These are phyloP conservation scores for Spodoptera litura DNA, from an alignment of 1,140 invertebrate genomes.

Conservation along the genomic window DNA sequence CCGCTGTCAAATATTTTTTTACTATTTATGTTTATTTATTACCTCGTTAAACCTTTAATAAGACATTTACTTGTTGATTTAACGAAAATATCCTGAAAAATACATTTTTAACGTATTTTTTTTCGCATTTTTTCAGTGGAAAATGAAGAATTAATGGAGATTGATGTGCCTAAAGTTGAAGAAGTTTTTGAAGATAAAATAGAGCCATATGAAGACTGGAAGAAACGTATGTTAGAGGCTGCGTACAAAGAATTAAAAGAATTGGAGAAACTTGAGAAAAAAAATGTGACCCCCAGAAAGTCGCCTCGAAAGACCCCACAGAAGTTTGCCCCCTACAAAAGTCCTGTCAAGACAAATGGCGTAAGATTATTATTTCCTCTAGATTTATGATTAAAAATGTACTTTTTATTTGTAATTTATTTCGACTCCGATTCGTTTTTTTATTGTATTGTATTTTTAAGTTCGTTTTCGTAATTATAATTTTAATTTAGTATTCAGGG, in stretches of 20 bases:
- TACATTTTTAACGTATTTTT: background rate
- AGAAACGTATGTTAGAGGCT: conserved; percentile 65
- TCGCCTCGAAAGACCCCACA: conserved; percentile 74
- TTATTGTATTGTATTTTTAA: conserved; percentile 4
- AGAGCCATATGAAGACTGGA: conserved; percentile 76
- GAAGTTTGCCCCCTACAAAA: conserved; percentile 74
- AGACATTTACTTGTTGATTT: background rate
- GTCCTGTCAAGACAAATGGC: conserved; percentile 58
- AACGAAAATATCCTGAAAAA: background rate
- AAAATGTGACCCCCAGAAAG: conserved; percentile 60
- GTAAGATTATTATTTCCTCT: conserved; percentile 70
- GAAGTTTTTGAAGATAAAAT: conserved; percentile 57
- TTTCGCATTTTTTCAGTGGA: conserved; percentile 55
- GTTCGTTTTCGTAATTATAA: conserved; percentile 6
- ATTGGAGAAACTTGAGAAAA: conserved; percentile 49
- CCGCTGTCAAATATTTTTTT: conserved; percentile 55
- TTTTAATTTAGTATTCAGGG: background rate
- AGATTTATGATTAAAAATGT: conserved; percentile 17
- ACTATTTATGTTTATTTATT: background rate
- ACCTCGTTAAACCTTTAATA: background rate
- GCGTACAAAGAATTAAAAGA: conserved; percentile 70
- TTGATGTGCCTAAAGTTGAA: conserved; percentile 55
- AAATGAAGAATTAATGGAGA: conserved; percentile 59
- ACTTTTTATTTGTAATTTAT: background rate
- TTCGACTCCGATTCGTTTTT: background rate